These are phyloP conservation scores for Cirrhinus mrigala DNA, from an alignment of 2,797 vertebrate species.

Conservation along the genomic window DNA sequence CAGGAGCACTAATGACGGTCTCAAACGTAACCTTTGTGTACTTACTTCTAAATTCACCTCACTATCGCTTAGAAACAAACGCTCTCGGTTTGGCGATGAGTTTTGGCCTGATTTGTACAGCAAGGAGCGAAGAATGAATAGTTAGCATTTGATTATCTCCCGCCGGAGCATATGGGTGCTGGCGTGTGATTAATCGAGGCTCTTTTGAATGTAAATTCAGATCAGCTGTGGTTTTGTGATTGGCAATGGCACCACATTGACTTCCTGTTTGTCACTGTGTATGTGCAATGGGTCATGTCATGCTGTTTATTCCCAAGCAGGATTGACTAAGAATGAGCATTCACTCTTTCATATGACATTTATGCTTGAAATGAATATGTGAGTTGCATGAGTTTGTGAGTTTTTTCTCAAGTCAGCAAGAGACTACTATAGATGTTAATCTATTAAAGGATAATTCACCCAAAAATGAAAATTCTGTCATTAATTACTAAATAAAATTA, in stretches of 20 bases:
- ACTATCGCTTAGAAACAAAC: background rate
- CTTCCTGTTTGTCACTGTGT: slow-evolving; percentile 60
- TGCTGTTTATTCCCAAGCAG: background rate
- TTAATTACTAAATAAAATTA: no score
- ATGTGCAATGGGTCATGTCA: slow-evolving; percentile 39
- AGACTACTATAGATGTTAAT: background rate
- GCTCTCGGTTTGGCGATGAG: background rate
- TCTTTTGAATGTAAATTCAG: slow-evolving; percentile 66
- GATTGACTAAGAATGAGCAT: slow-evolving; percentile 32
- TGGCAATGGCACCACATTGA: slow-evolving; percentile 65
- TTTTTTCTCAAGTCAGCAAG: background rate
- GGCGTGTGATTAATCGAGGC: slow-evolving; percentile 55
- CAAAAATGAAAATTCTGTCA: no score
- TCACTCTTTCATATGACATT: background rate
- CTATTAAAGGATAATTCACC: background rate
- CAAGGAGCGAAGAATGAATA: slow-evolving; percentile 14
- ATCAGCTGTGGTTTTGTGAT: slow-evolving; percentile 59
- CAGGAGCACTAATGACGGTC: slow-evolving; percentile 29
- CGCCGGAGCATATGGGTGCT: background rate
- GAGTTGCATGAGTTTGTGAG: background rate
- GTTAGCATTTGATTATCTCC: slow-evolving; percentile 30
- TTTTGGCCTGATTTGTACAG: slow-evolving; percentile 27
- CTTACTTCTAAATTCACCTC: slow-evolving; percentile 22
- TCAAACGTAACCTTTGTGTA: slow-evolving; percentile 33
- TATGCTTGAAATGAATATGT: background rate